A percentile compares a stretch with the other conserved stretches of the same genome.
Evolutionary conservation across 2,797 vertebrate species (phyloP).

Genomic region (Coendou prehensilis): DNA sequence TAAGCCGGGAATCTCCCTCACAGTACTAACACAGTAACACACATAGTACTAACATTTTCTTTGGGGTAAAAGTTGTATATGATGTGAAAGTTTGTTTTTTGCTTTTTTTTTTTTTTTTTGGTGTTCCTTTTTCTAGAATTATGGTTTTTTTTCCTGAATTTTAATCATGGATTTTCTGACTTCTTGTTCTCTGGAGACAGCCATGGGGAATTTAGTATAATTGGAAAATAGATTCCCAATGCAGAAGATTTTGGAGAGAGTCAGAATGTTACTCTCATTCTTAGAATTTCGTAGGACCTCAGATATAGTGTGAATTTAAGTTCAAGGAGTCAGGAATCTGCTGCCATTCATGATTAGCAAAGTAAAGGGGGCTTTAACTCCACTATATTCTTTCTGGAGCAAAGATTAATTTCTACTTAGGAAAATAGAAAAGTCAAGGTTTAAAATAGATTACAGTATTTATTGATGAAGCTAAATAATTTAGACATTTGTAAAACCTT

Average conservation of each 20-base stretch:
- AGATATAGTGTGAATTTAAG: neutral
- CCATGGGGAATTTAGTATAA: neutral
- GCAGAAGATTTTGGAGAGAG: neutral
- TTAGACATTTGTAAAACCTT: slow-evolving; percentile 21
- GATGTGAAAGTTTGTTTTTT: neutral
- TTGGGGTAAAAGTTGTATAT: neutral
- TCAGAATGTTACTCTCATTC: neutral
- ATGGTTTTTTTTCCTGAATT: neutral
- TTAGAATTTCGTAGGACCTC: neutral
- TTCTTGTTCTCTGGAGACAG: neutral
- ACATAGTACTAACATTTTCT: neutral
- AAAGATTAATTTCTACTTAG: slow-evolving; percentile 54
- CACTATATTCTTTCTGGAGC: neutral
- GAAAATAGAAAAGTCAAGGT: slow-evolving; percentile 23
- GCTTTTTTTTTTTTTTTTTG: neutral
- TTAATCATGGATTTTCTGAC: neutral
- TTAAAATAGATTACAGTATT: slow-evolving; percentile 35
- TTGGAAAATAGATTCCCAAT: neutral
- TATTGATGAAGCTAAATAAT: neutral
- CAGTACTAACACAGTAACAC: neutral
- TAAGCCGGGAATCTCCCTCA: neutral
- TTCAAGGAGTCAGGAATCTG: neutral
- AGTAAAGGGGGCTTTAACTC: neutral
- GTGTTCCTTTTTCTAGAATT: slow-evolving; percentile 13
- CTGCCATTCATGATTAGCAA: neutral